Evolutionary conservation across 2,113 vertebrate genomes (phyloP), one percentile per base, ranked within the genome.

Genomic region (Grus americana): DNA sequence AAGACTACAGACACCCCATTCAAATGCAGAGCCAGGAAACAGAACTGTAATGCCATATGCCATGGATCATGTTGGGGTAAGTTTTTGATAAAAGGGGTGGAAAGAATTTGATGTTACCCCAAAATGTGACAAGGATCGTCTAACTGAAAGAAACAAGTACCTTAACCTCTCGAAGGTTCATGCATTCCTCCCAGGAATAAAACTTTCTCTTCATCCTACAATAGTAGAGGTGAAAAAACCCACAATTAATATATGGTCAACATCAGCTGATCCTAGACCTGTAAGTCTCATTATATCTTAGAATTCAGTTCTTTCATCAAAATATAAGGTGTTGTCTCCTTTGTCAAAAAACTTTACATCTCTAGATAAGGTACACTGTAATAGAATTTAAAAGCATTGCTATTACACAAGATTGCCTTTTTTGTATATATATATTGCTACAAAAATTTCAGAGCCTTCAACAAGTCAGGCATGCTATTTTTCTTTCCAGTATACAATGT

Each of bases 161-260:
- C 98, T 99, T 99, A 97, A 99, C 99, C 92, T 99, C 99, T 92
- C 99, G 98, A 93, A 99, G 99, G 96, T 99, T 99, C 98, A 99
- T 99, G 92, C 99, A 99, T 97, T 99, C 99, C 88, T 99, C 99
- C 99, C 99, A 99, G 59, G 99, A 99, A 97, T 99, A 99, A 97
- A 99, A 99, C 93, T 99, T 99, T 59, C 99, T 99, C 98, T 99
- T 99, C 99, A 99, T 99, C 98, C 99, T 99, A 63, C 34, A 79
- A 79, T 20, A 95, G 78, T 44, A 95, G 52, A 97, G 68, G 17
- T 47, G 26, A 16, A 9, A 61, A 86, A 84, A 50, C 70, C n/a
- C 38, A 44, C 29, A 34, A 96, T 54, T 96, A 97, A 92, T 12
- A 38, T 11, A 47, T 7, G 9, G 36, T 95, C 68, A 96, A 24